phyloP scores from a whole-genome alignment of 2,113 vertebrate genomes.

The Myiozetetes cayanensis region DNA sequence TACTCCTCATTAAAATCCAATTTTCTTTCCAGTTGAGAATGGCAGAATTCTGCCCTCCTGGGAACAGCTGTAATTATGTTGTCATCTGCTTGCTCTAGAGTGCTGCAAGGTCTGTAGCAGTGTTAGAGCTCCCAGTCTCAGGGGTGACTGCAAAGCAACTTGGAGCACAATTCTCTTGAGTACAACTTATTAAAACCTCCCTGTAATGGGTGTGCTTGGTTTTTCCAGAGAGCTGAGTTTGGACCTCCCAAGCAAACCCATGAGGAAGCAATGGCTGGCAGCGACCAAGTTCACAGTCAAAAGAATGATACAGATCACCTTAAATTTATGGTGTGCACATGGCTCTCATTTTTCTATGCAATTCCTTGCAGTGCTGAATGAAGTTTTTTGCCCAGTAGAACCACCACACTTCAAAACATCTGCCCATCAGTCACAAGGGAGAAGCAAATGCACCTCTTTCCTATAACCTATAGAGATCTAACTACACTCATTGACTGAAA shows the following conservation, averaged over 20 bases:
- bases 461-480: not conserved
- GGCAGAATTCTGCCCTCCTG: not conserved
- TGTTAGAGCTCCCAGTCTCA: not conserved
- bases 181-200: not conserved
- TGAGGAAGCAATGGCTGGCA: not conserved
- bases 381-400: not conserved
- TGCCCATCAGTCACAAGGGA: not conserved
- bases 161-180: not conserved
- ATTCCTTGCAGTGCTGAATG: not conserved
- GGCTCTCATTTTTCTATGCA: not conserved
- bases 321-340: rapidly evolving
- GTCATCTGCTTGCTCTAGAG: not conserved
- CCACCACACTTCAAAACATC: not conserved
- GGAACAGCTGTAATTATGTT: not conserved
- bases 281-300: not conserved
- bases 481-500: not conserved
- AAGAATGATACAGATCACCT: not conserved
- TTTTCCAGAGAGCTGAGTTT: not conserved
- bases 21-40: not conserved
- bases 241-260: not conserved
- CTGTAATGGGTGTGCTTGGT: not conserved
- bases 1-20: not conserved
- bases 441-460: not conserved
- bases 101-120: not conserved
- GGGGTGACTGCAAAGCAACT: not conserved